Evolutionary conservation across 2,113 vertebrate species (phyloP).

Genomic region (Lasiurus cinereus): DNA sequence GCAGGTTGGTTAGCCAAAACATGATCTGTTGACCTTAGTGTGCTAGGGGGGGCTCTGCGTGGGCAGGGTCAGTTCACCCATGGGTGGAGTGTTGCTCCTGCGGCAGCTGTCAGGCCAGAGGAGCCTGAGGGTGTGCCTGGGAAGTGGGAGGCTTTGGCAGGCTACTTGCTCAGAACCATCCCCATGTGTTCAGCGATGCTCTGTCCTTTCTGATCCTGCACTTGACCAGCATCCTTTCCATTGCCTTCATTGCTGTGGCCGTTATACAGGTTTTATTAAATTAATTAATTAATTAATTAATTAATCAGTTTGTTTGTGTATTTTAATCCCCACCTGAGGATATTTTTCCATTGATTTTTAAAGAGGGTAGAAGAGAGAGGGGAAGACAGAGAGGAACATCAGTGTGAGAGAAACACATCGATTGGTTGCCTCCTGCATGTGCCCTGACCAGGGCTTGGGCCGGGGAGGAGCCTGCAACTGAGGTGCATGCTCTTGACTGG

Average conservation of each 20-base stretch:
- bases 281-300: too few species aligned
- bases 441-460: too few species aligned
- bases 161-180: background rate
- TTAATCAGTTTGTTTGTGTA: too few species aligned
- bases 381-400: background rate
- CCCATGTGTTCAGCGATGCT: background rate
- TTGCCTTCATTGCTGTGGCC: background rate
- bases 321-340: background rate
- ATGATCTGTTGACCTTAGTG: conserved; percentile 50
- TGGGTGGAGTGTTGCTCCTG: conserved; percentile 12
- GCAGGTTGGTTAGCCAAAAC: conserved; percentile 66
- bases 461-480: background rate
- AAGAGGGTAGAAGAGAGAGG: background rate
- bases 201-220: background rate
- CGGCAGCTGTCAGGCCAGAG: background rate
- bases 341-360: background rate
- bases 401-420: background rate
- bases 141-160: background rate
- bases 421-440: background rate
- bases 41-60: background rate
- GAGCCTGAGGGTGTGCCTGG: background rate
- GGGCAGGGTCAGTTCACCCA: conserved; percentile 4
- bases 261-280: background rate
- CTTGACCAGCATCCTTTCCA: background rate
- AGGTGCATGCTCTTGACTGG: background rate